Evolutionary conservation across 2,888 invertebrate genomes (phyloP).

Genomic region (Meteorus cinctellus): DNA sequence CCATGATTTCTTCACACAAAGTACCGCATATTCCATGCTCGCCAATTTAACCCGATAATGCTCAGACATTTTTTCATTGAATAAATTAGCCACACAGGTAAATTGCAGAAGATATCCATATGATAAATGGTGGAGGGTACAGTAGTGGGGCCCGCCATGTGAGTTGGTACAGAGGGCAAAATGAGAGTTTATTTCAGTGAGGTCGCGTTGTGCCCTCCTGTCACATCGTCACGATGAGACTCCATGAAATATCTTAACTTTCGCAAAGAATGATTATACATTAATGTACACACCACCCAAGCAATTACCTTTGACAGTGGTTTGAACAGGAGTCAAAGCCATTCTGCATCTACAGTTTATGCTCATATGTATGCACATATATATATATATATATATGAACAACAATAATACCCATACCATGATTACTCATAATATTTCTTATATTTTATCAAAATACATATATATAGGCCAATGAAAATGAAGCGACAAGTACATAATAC

Average conservation of each 20-base stretch:
- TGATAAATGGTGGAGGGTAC: conserved; percentile 12
- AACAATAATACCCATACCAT: neutral
- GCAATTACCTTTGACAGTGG: conserved; percentile 7
- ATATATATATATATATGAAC: neutral
- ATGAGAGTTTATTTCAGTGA: conserved; percentile 60
- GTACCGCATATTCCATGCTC: no score
- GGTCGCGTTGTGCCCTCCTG: conserved; percentile 59
- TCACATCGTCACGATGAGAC: conserved; percentile 51
- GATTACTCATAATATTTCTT: neutral
- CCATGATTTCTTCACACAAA: no score
- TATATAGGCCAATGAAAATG: neutral
- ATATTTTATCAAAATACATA: neutral
- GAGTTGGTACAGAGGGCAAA: conserved; percentile 33
- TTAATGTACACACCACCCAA: conserved; percentile 19
- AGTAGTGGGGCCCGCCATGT: conserved; percentile 32
- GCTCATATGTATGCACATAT: neutral
- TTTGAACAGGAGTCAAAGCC: neutral
- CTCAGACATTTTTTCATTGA: neutral
- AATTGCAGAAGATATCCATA: neutral
- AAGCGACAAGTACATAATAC: neutral
- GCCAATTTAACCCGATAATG: no score
- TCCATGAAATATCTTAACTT: conserved; percentile 39
- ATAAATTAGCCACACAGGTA: neutral
- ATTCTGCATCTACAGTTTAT: neutral
- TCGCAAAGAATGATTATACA: conserved; percentile 10